phyloP scores from a whole-genome alignment of 2,888 invertebrate genomes.

The Pollenia labialis region DNA sequence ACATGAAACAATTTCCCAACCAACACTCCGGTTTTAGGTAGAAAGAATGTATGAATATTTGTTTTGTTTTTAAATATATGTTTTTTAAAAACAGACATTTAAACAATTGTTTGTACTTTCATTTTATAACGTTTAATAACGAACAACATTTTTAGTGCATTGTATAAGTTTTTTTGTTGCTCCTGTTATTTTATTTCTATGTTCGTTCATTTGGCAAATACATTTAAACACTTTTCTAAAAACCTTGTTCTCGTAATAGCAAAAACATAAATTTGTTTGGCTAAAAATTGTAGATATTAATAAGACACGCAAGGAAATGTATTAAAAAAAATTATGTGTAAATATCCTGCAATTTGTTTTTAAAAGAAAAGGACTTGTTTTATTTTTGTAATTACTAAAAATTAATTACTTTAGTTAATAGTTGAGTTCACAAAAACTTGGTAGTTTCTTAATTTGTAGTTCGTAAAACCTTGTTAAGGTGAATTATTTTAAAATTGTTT shows the following conservation, averaged over 20 bases:
- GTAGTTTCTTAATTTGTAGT: too few species aligned
- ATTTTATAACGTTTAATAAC: conserved; percentile 58
- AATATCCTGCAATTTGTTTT: conserved; percentile 64
- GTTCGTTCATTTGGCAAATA: conserved; percentile 42
- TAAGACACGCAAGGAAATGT: conserved; percentile 66
- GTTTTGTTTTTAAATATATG: conserved; percentile 39
- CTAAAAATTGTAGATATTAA: conserved; percentile 43
- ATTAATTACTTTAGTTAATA: neutral
- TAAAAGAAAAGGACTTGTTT: neutral
- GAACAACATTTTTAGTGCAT: conserved; percentile 25
- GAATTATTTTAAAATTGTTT: too few species aligned
- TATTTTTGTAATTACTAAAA: neutral
- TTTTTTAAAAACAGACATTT: conserved; percentile 53
- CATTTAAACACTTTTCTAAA: conserved; percentile 65
- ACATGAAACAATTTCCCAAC: conserved; percentile 34
- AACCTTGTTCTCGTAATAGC: conserved; percentile 47
- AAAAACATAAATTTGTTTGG: conserved; percentile 21
- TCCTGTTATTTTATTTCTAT: conserved; percentile 34
- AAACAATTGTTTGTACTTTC: conserved; percentile 41
- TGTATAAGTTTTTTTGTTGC: neutral
- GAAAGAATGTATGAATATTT: conserved; percentile 23
- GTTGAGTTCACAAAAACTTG: neutral
- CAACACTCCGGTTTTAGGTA: neutral
- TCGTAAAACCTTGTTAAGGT: too few species aligned
- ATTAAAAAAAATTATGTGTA: conserved; percentile 52